Base-by-base conservation (phyloP, 2,888 invertebrate species). In the Chydorus sphaericus region DNA sequence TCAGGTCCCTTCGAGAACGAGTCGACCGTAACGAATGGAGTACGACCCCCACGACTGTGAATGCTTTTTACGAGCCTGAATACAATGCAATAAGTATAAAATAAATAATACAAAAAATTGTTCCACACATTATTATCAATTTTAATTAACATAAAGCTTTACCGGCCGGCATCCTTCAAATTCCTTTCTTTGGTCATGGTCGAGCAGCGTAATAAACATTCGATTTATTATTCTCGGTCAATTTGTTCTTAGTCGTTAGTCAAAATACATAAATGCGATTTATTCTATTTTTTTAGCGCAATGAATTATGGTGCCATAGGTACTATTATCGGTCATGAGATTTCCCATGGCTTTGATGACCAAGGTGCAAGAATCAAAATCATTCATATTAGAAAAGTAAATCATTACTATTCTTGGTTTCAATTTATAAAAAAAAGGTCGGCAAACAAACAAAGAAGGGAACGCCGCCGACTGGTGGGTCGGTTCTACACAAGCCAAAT, bases 401-500 rank as follows among this genome's bases (percentile, higher is more conserved):
- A n/a, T n/a, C n/a, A 3, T 2, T 18, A n/a, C 18, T 14, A n/a
- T n/a, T n/a, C 28, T 5, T 8, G 3, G 3, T 20, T 23, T 3
- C n/a, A 14, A 33, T 23, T 37, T 11, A 10, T 4, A 36, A n/a
- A n/a, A n/a, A n/a, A n/a, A 18, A 58, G 58, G 76, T 16, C 66
- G 75, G 2, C 70, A 74, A 59, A 77, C 72, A 64, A 75, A 76
- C 64, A 71, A 73, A 60, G 63, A 71, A 57, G 76, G 76, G 2
- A 76, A 76, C 63, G 66, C 75, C 56, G 67, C 70, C 38, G 70
- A 73, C 59, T 77, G 77, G 76, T 76, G 76, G 76, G 70, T 71
- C 55, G 66, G 71, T 30, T 65, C 65, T 31, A 75, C 75, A 7
- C 70, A 75, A 30, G 63, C 65, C n/a, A 67, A 66, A 49, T 76